Conservation (phyloP, 2,797 vertebrate genomes). For the Leucoraja ocellata region DNA sequence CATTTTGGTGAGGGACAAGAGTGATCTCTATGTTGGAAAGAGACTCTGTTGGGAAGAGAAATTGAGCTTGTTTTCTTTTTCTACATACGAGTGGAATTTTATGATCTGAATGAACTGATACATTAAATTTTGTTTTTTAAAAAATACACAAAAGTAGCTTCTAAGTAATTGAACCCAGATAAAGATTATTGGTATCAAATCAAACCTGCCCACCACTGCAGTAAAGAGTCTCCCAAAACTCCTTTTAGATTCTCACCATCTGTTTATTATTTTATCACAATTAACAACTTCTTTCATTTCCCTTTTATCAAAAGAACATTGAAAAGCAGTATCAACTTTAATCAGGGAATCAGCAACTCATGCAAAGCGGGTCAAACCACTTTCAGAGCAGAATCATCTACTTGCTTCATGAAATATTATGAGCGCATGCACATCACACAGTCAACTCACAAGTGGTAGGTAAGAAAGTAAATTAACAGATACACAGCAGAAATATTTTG, state of each 20-base stretch:
- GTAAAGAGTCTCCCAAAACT: not conserved
- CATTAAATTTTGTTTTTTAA: not conserved
- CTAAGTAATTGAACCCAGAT: not conserved
- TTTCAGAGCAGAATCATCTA: not conserved
- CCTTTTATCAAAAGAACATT: not conserved
- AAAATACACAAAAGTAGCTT: not conserved
- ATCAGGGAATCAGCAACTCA: constrained; percentile 14
- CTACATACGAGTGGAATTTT: not conserved
- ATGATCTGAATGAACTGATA: not conserved
- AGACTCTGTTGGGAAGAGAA: not conserved
- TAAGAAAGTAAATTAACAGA: not conserved
- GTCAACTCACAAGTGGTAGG: constrained; percentile 7
- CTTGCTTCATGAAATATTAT: not conserved
- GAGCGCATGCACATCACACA: not conserved
- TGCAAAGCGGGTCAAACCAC: constrained; percentile 7
- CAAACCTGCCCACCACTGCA: not conserved
- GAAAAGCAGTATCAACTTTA: not conserved
- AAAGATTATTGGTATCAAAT: not conserved
- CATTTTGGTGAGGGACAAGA: not conserved
- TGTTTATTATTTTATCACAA: constrained; percentile 10
- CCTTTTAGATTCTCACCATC: constrained; percentile 4
- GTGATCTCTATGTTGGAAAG: not conserved
- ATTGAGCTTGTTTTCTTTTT: not conserved
- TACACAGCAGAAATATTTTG: constrained; percentile 6
- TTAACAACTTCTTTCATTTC: constrained; percentile 21